A percentile compares a stretch with the other conserved stretches of the same genome.
Evolutionary conservation across 2,797 vertebrate species (phyloP).

Genomic region (Nannoperca australis): DNA sequence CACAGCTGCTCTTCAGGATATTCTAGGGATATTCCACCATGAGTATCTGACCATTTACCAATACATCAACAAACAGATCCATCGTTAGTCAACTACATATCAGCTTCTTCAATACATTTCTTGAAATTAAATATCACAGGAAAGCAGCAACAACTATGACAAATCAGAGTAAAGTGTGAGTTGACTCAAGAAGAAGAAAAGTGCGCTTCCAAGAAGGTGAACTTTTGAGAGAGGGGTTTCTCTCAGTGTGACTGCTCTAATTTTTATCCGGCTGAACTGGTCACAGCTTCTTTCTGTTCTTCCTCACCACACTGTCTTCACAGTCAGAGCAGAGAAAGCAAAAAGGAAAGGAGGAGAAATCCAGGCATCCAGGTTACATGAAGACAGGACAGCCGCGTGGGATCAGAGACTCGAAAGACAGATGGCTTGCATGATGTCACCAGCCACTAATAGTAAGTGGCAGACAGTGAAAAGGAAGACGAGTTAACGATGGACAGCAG

Average conservation of each 20-base stretch:
- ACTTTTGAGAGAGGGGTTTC: conserved; percentile 24
- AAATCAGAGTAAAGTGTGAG: background rate
- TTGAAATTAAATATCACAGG: conserved; percentile 2
- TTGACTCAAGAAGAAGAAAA: conserved; percentile 13
- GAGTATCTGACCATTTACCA: background rate
- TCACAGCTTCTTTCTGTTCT: conserved; percentile 4
- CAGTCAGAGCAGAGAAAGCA: background rate
- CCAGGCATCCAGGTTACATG: background rate
- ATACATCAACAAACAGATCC: background rate
- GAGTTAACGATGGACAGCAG: conserved; percentile 1
- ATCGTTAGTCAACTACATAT: background rate
- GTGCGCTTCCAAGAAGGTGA: background rate
- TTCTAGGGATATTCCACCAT: background rate
- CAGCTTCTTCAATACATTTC: background rate
- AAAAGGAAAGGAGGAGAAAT: background rate
- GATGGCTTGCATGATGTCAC: conserved; percentile 17
- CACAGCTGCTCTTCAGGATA: background rate
- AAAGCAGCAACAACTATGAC: background rate
- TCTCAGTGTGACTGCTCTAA: conserved; percentile 23
- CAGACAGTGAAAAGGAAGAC: background rate
- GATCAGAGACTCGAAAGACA: conserved; percentile 15
- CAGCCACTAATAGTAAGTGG: background rate
- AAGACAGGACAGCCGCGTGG: background rate
- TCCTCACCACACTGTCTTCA: background rate
- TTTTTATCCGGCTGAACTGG: conserved; percentile 25